Conservation (phyloP, 1,140 invertebrate species). For the Tenebrio molitor region DNA sequence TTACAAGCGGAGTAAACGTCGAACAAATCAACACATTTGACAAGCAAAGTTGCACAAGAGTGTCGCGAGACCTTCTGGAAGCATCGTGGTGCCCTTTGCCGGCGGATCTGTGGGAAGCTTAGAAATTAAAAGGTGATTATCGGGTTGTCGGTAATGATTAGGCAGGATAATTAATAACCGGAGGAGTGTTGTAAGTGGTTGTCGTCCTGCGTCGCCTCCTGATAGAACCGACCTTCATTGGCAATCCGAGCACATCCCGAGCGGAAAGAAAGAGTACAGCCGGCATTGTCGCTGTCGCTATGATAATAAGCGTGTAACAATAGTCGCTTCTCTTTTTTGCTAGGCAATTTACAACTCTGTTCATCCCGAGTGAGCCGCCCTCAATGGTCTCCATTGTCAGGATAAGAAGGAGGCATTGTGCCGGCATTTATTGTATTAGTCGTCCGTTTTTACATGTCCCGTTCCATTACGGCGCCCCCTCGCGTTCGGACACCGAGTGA, state of each 20-base stretch:
- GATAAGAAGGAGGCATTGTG: constrained; percentile 37
- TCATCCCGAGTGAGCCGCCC: constrained; percentile 28
- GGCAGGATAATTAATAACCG: not conserved
- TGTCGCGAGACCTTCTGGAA: too few species aligned
- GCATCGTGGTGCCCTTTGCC: too few species aligned
- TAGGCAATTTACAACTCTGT: constrained; percentile 34
- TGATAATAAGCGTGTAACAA: constrained; percentile 38
- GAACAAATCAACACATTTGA: too few species aligned
- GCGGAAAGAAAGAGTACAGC: constrained; percentile 23
- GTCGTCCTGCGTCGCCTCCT: not conserved
- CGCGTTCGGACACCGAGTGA: constrained; percentile 9
- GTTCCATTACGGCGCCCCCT: constrained; percentile 22
- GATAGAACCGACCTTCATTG: constrained; percentile 14
- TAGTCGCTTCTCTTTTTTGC: constrained; percentile 38
- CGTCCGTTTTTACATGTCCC: constrained; percentile 29
- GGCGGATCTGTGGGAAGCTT: too few species aligned
- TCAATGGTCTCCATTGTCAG: constrained; percentile 31
- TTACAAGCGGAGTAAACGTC: too few species aligned
- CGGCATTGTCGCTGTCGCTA: constrained; percentile 27
- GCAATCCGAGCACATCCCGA: constrained; percentile 20
- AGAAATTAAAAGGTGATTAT: constrained; percentile 3
- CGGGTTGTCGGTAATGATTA: not conserved
- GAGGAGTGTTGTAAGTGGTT: not conserved
- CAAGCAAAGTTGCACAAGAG: too few species aligned
- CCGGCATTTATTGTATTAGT: constrained; percentile 29